Percentiles rank a stretch among this genome's conserved stretches.
These are phyloP conservation scores for Jaculus jaculus DNA, from an alignment of 2,113 vertebrate species.

Conservation along the genomic window DNA sequence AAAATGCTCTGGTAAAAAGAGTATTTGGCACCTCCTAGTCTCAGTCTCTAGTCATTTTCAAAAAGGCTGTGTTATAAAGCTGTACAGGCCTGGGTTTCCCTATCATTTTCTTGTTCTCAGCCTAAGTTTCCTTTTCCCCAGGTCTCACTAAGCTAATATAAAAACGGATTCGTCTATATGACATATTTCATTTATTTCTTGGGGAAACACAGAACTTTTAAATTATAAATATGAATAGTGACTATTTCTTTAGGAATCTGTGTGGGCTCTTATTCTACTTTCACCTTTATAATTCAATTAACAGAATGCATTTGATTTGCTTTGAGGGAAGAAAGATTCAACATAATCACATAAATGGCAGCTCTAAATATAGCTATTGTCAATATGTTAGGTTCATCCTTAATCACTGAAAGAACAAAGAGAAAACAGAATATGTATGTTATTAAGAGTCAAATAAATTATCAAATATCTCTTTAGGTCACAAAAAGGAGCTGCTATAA, in stretches of 20 bases:
- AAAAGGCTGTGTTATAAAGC: neutral
- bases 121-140: neutral
- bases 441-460: constrained; percentile 7
- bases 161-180: neutral
- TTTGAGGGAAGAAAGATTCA: neutral
- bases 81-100: neutral
- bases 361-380: constrained; percentile 28
- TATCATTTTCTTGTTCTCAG: neutral
- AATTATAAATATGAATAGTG: neutral
- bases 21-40: neutral
- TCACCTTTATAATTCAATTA: constrained; percentile 21
- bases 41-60: neutral
- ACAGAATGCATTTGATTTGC: constrained; percentile 35
- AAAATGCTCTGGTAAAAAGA: neutral
- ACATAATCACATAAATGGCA: constrained; percentile 37
- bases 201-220: neutral
- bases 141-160: neutral
- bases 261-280: neutral
- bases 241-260: neutral
- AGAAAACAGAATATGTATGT: neutral
- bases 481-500: constrained; percentile 25
- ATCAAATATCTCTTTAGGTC: neutral
- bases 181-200: constrained; percentile 10
- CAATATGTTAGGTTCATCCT: neutral
- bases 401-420: constrained; percentile 48